Evolutionary conservation across 2,113 vertebrate species (phyloP), one percentile per base, ranked within the genome.

Genomic region (Myotis lucifugus): DNA sequence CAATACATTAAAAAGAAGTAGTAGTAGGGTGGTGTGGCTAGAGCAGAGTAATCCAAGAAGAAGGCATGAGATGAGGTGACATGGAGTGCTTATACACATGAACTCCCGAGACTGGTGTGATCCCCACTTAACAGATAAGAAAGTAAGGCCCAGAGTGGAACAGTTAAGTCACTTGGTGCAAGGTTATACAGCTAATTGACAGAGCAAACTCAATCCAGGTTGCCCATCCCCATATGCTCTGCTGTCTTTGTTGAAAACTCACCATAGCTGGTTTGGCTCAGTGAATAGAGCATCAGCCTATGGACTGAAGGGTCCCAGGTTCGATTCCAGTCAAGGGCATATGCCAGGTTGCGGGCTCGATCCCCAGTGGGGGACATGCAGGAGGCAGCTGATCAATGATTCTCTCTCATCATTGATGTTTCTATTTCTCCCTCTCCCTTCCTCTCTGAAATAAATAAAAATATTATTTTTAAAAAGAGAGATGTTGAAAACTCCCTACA

Each of bases 401-500:
- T 59, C 56, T 50, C 50, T 50, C 14, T 59, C 56, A 25, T 59
- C 56, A 59, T 59, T 11, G 23, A 59, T 59, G 23, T 59, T 59
- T 59, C 56, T 59, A 11, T 25, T 23, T 59, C 23, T 59, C 21
- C 23, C 54, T 56, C 54, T 56, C 54, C 54, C 19, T 56, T 56
- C 19, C 54, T 56, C 52, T 54, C 54, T 56, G 19, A 56, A 56
- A 56, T 56, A 21, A 56, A 56, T 3, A 56, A 56, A 21, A 56
- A 50, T 59, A 59, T 59, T 50, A 13, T 50, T 50, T 50, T 50
- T 14, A 50, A 54, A 54, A 21, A 56, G 54, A 56, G 54, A 40
- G 42, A 78, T 5, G 3, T 29, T 1, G 2, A 1, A 5, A 85
- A 56, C 59, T 89, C 6, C 29, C 6, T 15, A 8, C 17, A 0